Conservation (phyloP, 2,888 invertebrate genomes). For the Zygaena filipendulae region DNA sequence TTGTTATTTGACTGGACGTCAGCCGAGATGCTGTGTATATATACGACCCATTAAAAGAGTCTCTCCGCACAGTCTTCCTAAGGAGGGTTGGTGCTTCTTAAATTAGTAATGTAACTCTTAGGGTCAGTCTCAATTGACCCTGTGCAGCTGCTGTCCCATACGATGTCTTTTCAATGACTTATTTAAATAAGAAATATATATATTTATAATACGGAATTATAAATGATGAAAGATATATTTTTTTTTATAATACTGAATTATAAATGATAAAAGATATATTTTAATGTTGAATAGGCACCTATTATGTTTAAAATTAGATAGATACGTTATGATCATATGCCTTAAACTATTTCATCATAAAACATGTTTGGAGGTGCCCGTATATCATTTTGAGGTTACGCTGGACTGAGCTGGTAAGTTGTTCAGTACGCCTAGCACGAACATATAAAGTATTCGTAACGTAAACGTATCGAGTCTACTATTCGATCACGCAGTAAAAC, state of each 20-base stretch:
- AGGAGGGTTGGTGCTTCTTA: slow-evolving; percentile 20
- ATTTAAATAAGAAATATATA: slow-evolving; percentile 27
- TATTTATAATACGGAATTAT: slow-evolving; percentile 4
- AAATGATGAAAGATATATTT: slow-evolving; percentile 7
- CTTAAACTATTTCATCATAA: too few species aligned
- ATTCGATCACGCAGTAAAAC: too few species aligned
- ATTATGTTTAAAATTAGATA: too few species aligned
- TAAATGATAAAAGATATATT: neutral
- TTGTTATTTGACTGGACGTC: slow-evolving; percentile 19
- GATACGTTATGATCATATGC: too few species aligned
- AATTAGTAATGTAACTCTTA: slow-evolving; percentile 39
- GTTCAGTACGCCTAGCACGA: too few species aligned
- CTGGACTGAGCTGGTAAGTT: too few species aligned
- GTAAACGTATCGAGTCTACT: too few species aligned
- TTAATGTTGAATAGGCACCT: slow-evolving; percentile 10
- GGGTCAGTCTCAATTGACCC: slow-evolving; percentile 60
- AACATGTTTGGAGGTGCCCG: too few species aligned
- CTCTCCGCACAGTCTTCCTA: slow-evolving; percentile 10
- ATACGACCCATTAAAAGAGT: slow-evolving; percentile 24
- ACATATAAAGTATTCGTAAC: too few species aligned
- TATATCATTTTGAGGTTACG: too few species aligned
- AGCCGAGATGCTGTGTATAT: slow-evolving; percentile 23
- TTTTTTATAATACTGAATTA: slow-evolving; percentile 4
- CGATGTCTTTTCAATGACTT: slow-evolving; percentile 40
- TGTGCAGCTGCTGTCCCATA: slow-evolving; percentile 44